Percentiles rank a stretch among this genome's conserved stretches.
phyloP scores from a whole-genome alignment of 2,888 invertebrate genomes.

The Neelides folsomi region DNA sequence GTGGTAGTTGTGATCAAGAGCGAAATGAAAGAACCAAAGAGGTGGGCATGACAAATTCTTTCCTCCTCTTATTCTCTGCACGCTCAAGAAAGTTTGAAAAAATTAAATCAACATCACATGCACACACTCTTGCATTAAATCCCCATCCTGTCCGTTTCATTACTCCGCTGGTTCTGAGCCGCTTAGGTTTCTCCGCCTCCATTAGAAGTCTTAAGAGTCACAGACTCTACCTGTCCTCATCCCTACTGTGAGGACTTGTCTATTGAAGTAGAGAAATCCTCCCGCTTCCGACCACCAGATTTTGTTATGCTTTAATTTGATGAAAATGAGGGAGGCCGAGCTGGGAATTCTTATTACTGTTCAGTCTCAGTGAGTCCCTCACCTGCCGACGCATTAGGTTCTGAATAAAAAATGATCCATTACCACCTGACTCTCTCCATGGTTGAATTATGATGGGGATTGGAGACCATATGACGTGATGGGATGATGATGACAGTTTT shows the following conservation, averaged over 20 bases:
- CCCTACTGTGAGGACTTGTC: background rate
- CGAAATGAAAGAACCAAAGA: background rate
- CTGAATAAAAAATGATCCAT: too few relatives aligned
- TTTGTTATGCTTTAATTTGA: constrained; percentile 8
- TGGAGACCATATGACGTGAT: too few relatives aligned
- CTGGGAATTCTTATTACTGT: background rate
- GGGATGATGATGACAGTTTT: constrained; percentile 9
- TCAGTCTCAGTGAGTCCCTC: background rate
- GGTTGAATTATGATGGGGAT: too few relatives aligned
- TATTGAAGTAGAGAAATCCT: background rate
- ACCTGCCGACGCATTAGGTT: too few relatives aligned
- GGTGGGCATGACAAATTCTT: constrained; percentile 22
- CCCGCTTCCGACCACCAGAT: background rate
- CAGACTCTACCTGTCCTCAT: too few relatives aligned
- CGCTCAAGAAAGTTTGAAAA: constrained; percentile 9
- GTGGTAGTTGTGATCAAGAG: too few relatives aligned
- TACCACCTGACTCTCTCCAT: too few relatives aligned
- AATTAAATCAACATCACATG: constrained; percentile 4
- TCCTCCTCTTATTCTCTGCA: constrained; percentile 11
- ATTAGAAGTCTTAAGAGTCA: too few relatives aligned
- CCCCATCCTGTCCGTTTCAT: constrained; percentile 4
- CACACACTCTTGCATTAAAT: constrained; percentile 7
- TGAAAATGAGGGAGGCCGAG: background rate
- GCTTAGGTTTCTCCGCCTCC: too few relatives aligned
- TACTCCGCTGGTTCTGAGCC: background rate